These are phyloP conservation scores for Lagopus leucura DNA, from an alignment of 2,113 vertebrate species.

Conservation along the genomic window DNA sequence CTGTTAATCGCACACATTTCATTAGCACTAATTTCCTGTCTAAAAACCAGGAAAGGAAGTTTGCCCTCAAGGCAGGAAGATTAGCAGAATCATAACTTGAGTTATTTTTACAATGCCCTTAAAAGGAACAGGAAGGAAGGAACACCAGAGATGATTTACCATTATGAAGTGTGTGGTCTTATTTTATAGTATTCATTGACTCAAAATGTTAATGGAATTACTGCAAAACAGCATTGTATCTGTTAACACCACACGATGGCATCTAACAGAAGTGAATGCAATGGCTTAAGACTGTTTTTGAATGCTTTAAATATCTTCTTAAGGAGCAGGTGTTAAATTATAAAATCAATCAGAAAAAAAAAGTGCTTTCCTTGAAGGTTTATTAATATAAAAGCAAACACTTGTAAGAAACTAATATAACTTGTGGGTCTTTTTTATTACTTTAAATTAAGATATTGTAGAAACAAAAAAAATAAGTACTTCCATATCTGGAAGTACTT, in stretches of 20 bases:
- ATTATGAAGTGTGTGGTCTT: background rate
- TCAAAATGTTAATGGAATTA: background rate
- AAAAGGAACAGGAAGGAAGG: background rate
- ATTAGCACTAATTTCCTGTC: background rate
- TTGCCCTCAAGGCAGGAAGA: background rate
- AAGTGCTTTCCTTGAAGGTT: background rate
- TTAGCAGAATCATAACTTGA: background rate
- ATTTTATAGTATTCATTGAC: background rate
- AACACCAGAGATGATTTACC: background rate
- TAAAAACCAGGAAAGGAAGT: background rate
- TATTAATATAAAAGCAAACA: slow-evolving; percentile 58
- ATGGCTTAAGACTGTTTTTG: background rate
- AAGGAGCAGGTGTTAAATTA: slow-evolving; percentile 40
- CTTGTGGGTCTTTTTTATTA: background rate
- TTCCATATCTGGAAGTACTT: slow-evolving; percentile 23
- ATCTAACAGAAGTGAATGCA: background rate
- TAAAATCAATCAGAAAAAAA: slow-evolving; percentile 21
- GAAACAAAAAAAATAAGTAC: slow-evolving; percentile 30
- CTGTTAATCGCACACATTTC: background rate
- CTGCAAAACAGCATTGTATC: background rate
- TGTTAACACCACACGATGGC: background rate
- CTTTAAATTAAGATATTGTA: slow-evolving; percentile 4
- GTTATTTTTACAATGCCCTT: background rate
- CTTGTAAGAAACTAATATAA: background rate
- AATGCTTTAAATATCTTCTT: background rate